Conservation (phyloP, 1,140 invertebrate genomes). For the Aphelenchoides avenae region DNA sequence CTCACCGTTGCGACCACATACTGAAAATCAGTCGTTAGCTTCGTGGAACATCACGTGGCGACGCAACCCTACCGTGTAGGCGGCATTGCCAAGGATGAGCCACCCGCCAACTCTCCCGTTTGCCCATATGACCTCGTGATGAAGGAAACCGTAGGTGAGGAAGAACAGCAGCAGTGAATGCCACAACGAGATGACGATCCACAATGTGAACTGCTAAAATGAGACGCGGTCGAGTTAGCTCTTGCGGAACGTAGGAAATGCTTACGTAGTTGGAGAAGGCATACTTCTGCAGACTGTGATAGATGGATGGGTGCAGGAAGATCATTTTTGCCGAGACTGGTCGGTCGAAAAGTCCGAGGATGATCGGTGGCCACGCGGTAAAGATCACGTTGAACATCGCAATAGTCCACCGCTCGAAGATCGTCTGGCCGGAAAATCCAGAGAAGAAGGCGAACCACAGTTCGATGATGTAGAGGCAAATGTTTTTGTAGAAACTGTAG, state of each 20-base stretch:
- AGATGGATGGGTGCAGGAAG: conserved; percentile 82
- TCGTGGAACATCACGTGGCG: no score
- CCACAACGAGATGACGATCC: conserved; percentile 85
- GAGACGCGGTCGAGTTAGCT: no score
- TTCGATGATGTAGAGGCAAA: conserved; percentile 97
- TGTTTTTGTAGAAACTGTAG: conserved; percentile 94
- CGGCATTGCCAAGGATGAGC: conserved; percentile 87
- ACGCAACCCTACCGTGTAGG: conserved; percentile 78
- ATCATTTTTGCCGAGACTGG: conserved; percentile 87
- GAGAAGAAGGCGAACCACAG: conserved; percentile 97
- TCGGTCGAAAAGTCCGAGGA: conserved; percentile 89
- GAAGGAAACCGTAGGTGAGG: conserved; percentile 69
- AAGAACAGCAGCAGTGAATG: conserved; percentile 93
- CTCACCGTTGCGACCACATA: conserved; percentile 96
- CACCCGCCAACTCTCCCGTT: conserved; percentile 81
- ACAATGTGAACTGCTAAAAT: conserved; percentile 86
- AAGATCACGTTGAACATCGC: conserved; percentile 93
- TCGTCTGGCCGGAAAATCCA: conserved; percentile 94
- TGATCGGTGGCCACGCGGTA: conserved; percentile 87
- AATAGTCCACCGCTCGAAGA: conserved; percentile 95
- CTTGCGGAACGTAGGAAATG: background rate
- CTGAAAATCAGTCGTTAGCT: conserved; percentile 63
- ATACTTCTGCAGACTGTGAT: conserved; percentile 78
- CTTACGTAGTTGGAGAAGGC: conserved; percentile 70
- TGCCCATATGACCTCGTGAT: conserved; percentile 75